phyloP scores from a whole-genome alignment of 2,797 vertebrate species.

The Coregonus ussuriensis region DNA sequence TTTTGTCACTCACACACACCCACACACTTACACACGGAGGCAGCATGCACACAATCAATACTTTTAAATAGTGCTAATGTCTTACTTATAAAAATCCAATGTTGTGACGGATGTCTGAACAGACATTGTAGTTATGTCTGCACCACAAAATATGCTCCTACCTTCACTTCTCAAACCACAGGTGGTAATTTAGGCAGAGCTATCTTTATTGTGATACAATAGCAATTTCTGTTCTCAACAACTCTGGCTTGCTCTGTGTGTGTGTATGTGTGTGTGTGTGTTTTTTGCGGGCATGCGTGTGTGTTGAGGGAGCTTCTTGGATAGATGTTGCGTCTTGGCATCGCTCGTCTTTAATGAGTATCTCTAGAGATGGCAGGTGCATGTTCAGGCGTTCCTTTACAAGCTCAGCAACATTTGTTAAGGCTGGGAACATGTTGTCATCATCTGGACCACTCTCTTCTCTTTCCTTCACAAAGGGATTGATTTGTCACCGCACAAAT shows the following conservation, averaged over 20 bases:
- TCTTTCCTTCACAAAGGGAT: no score
- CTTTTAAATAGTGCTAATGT: not conserved
- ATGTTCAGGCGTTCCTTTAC: conserved; percentile 76
- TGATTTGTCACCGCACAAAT: no score
- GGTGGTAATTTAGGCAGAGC: not conserved
- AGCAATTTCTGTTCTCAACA: not conserved
- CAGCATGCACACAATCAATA: not conserved
- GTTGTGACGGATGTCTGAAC: not conserved
- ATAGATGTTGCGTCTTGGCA: conserved; percentile 58
- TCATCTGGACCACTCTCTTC: no score
- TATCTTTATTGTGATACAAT: not conserved
- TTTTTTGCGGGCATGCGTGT: conserved; percentile 10
- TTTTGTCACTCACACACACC: not conserved
- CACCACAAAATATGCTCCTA: no score
- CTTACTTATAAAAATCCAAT: not conserved
- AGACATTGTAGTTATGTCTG: no score
- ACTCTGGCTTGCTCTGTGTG: not conserved
- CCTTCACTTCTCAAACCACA: not conserved
- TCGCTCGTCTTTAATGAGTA: conserved; percentile 74
- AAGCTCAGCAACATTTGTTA: conserved; percentile 67
- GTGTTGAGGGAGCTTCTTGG: conserved; percentile 26
- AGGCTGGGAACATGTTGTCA: no score
- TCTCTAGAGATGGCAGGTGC: conserved; percentile 80
- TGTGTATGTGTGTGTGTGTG: not conserved
- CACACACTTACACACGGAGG: no score